A percentile compares a stretch with the other conserved stretches of the same genome.
phyloP scores from a whole-genome alignment of 1,140 invertebrate genomes.

The Anoplophora glabripennis region DNA sequence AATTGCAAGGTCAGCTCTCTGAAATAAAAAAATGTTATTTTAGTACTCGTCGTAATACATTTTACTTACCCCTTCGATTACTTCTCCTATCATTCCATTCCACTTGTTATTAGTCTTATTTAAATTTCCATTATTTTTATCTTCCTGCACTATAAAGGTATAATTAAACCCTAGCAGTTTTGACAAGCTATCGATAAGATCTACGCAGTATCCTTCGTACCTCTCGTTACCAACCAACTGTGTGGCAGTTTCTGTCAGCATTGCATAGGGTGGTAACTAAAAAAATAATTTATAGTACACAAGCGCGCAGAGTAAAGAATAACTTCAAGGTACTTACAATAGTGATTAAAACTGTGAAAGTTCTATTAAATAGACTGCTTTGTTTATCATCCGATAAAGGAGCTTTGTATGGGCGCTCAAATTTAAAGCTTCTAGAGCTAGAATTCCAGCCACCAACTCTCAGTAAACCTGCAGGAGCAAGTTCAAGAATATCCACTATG shows the following conservation, averaged over 20 bases:
- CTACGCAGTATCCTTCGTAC: slow-evolving; percentile 79
- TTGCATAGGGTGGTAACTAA: slow-evolving; percentile 69
- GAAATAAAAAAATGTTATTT: slow-evolving; percentile 5
- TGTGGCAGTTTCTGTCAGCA: slow-evolving; percentile 72
- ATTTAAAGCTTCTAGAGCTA: slow-evolving; percentile 52
- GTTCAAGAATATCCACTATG: slow-evolving; percentile 72
- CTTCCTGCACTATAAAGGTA: slow-evolving; percentile 72
- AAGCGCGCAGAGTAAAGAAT: not conserved
- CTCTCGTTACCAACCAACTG: slow-evolving; percentile 75
- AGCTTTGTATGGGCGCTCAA: slow-evolving; percentile 45
- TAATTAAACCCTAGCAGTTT: slow-evolving; percentile 84
- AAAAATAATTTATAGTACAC: slow-evolving; percentile 23
- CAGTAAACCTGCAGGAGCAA: slow-evolving; percentile 63
- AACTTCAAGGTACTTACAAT: slow-evolving; percentile 59
- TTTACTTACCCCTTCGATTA: slow-evolving; percentile 68
- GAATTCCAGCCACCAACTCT: slow-evolving; percentile 75
- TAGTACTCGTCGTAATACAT: not conserved
- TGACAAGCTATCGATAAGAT: slow-evolving; percentile 74
- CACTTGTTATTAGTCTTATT: slow-evolving; percentile 66
- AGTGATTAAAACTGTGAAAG: slow-evolving; percentile 81
- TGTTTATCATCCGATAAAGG: no score
- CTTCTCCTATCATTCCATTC: slow-evolving; percentile 85
- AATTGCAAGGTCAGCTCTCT: slow-evolving; percentile 70
- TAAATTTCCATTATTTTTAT: slow-evolving; percentile 70
- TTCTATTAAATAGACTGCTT: slow-evolving; percentile 76